Base-by-base conservation (phyloP, 30 jellyfish, hydroid and myxozoan genomes). In the Mastigias papua region DNA sequence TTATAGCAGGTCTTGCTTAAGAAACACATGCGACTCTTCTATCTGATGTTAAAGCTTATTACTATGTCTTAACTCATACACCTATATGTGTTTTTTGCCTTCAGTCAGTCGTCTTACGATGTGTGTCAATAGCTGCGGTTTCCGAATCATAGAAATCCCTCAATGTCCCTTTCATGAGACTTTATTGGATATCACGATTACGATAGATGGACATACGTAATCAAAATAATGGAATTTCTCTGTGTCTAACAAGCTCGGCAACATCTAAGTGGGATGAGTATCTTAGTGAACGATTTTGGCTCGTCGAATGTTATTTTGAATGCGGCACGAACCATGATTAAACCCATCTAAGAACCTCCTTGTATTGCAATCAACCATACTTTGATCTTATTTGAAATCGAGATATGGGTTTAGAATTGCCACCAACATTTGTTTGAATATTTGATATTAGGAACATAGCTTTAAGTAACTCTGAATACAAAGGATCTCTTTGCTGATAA, bases 101-200 rank as follows among this genome's bases (percentile, higher is more conserved):
- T 33, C 19, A 50, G 77, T 37, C 48, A n/a, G 46, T 35, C 50
- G 67, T 27, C 20, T 78, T 63, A 31, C 51, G 78, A 61, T 78
- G 89, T 78, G 80, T 60, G 89, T 58, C 79, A 78, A 78, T 61
- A 78, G 32, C 78, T 78, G 89, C 35, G 89, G 89, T 78, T 60
- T 78, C 33, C 68, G 34, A 62, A 7, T 78, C 33, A 60, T 60
- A 35, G 48, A 34, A 78, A 57, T 78, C 80, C 26, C 27, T 57
- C 63, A 78, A 78, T 78, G 69, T 78, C 69, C 34, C 50, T 61
- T 69, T 78, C 69, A 19, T 63, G n/a, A 54, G 35, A 13, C 25
- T 32, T 26, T 78, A 78, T 78, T 78, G 89, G 89, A 78, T 78
- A 78, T 58, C 11, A 19, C 31, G 78, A 34, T 61, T 61, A 42